Base-by-base conservation (phyloP, 2,888 invertebrate species). In the Lissonota sp. region DNA sequence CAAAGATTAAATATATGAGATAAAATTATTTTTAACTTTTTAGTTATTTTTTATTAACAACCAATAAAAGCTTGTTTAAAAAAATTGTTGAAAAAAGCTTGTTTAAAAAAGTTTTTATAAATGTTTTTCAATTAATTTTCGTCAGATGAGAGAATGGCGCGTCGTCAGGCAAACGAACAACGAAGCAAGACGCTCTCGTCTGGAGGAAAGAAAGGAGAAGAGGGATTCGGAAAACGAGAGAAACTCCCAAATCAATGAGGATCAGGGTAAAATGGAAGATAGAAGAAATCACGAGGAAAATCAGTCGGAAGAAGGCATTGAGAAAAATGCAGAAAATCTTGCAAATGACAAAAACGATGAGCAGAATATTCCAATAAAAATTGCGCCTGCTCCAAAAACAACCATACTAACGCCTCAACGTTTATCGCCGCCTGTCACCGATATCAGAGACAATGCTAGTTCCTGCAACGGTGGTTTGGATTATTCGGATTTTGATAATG, bases 401-500 rank as follows among this genome's bases (percentile, higher is more conserved):
- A 93, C 93, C 42, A 93, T 93, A 86, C 92, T 93, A 44, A 92
- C 92, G 80, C 90, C 92, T 3, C 91, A 92, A 70, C 90, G 86
- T 12, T 80, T 91, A n/a, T 90, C 90, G 5, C 90, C 88, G 40
- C 87, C 88, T 16, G 86, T 87, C 3, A 89, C 88, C 73, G 90
- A 91, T 76, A 84, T 88, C 57, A 87, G 88, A 71, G 88, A 91
- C 82, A 88, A 89, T 70, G 79, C 79, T 5, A 88, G 90, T 14
- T 79, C 84, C 5, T 83, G 79, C 84, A 84, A 86, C 39, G 92
- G 92, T 76, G 91, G 90, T 55, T 81, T 92, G 62, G 88, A 92
- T 71, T 89, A 88, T 71, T 96, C 96, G 83, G 98, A 98, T 92
- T 98, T 98, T 93, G 98, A 98, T 92, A 95, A 96, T 90, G 98